Conservation (phyloP, 1,140 invertebrate genomes). For the Ooceraea biroi region DNA sequence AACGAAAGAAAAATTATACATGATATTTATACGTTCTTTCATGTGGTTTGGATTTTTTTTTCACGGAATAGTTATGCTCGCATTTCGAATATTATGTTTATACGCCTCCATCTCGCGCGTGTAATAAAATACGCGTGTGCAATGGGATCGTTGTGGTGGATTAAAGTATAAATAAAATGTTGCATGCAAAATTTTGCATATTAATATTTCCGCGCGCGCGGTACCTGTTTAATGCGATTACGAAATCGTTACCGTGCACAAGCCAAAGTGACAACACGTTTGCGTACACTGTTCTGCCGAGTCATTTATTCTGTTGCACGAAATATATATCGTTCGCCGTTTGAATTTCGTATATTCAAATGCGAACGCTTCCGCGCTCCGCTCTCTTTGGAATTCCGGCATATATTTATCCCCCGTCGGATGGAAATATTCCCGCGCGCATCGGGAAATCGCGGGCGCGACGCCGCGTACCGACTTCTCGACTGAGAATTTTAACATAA, state of each 20-base stretch:
- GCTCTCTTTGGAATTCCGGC: constrained; percentile 53
- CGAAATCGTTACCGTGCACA: background rate
- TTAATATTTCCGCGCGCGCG: background rate
- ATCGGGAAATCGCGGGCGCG: constrained; percentile 47
- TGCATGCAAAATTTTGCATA: constrained; percentile 21
- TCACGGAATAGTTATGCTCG: background rate
- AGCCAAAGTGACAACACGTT: constrained; percentile 12
- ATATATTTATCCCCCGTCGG: constrained; percentile 59
- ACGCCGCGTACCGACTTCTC: constrained; percentile 7
- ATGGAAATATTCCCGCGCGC: constrained; percentile 50
- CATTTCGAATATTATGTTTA: background rate
- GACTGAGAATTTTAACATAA: constrained; percentile 37
- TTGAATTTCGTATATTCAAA: constrained; percentile 58
- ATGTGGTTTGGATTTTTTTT: constrained; percentile 12
- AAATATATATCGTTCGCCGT: constrained; percentile 47
- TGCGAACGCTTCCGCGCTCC: background rate
- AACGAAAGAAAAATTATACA: background rate
- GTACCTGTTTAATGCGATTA: constrained; percentile 27
- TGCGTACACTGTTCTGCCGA: constrained; percentile 28
- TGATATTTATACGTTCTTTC: constrained; percentile 19
- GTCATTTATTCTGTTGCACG: constrained; percentile 56
- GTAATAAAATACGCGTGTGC: constrained; percentile 13
- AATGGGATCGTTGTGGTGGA: constrained; percentile 11
- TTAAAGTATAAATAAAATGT: constrained; percentile 51
- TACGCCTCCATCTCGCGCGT: no score